These are phyloP conservation scores for Nasonia vitripennis DNA, from an alignment of 1,140 invertebrate species.

Conservation along the genomic window DNA sequence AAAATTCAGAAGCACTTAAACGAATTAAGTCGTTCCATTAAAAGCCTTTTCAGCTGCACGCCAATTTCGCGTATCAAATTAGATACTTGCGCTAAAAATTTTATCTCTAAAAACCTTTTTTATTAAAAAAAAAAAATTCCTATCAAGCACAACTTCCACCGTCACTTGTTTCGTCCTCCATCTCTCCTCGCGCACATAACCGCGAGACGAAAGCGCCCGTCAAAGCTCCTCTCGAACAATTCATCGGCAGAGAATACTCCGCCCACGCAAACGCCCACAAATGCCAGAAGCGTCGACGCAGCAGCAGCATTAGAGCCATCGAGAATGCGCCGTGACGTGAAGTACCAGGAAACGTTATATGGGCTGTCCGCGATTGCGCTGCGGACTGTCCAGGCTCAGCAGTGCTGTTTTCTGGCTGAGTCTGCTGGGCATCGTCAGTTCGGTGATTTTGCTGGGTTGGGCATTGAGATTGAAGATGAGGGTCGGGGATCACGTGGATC, in stretches of 20 bases:
- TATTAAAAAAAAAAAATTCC: too few species aligned
- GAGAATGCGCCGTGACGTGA: neutral
- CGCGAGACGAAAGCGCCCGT: neutral
- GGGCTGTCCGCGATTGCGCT: slow-evolving; percentile 16
- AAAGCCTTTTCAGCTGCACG: too few species aligned
- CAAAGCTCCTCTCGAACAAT: neutral
- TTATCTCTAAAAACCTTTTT: too few species aligned
- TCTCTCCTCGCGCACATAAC: neutral
- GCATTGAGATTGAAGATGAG: neutral
- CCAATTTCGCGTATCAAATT: too few species aligned
- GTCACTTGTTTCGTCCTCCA: neutral
- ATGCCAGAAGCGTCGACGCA: neutral
- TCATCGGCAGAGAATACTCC: neutral
- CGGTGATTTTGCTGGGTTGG: neutral
- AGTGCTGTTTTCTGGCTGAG: slow-evolving; percentile 10
- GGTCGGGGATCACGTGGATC: slow-evolving; percentile 51
- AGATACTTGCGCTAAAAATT: too few species aligned
- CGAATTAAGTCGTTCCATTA: too few species aligned
- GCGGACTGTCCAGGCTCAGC: neutral
- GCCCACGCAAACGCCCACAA: neutral
- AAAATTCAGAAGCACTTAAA: too few species aligned
- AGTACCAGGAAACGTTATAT: slow-evolving; percentile 6
- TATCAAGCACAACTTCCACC: too few species aligned
- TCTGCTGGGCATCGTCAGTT: neutral
- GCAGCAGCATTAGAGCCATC: neutral